Percentiles rank a stretch among this genome's conserved stretches.
Evolutionary conservation across 2,113 vertebrate genomes (phyloP).

Genomic region (Malurus cyaneus): DNA sequence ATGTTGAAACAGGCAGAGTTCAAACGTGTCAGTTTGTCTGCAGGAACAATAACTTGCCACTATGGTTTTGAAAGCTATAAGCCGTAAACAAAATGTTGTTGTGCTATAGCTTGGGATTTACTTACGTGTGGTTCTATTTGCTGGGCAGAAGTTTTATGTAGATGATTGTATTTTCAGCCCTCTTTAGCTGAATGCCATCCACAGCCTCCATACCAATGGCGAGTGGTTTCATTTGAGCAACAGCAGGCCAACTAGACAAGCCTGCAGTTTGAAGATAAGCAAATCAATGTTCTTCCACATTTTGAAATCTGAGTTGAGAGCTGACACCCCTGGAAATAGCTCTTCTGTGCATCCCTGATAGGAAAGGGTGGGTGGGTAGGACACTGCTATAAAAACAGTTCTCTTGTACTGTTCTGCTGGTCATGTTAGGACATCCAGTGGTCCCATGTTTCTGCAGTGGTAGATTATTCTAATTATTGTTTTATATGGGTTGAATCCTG

Average conservation of each 20-base stretch:
- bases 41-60: background rate
- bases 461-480: background rate
- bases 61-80: background rate
- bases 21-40: background rate
- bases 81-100: background rate
- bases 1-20: background rate
- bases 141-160: background rate
- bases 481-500: background rate
- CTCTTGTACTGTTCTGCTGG: background rate
- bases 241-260: background rate
- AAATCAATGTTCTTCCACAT: background rate
- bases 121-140: background rate
- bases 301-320: background rate
- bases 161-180: background rate
- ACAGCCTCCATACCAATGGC: background rate
- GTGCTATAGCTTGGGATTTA: background rate
- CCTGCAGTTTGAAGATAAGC: constrained; percentile 22
- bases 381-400: background rate
- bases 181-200: background rate
- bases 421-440: background rate
- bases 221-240: background rate
- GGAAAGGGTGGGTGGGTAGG: background rate
- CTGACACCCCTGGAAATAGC: background rate
- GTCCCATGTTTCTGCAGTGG: background rate
- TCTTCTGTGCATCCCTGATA: background rate